Conservation (phyloP, 2,888 invertebrate genomes). For the Coleophora flavipennella region DNA sequence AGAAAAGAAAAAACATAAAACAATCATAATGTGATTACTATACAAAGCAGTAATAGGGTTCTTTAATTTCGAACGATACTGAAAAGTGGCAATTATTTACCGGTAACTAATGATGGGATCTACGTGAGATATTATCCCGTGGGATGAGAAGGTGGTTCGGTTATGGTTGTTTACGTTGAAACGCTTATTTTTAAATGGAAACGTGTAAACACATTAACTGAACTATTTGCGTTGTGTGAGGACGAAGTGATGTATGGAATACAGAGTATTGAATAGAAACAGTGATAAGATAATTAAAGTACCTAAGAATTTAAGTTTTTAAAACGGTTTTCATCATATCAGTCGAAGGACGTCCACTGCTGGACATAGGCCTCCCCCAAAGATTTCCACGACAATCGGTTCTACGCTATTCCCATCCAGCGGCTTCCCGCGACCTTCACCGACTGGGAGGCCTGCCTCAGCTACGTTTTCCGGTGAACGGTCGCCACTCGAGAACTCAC, state of each 20-base stretch:
- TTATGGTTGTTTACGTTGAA: slow-evolving; percentile 31
- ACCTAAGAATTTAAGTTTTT: too few species aligned
- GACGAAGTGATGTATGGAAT: slow-evolving; percentile 30
- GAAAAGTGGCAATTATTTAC: slow-evolving; percentile 1
- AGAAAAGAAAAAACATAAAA: too few species aligned
- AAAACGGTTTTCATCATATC: too few species aligned
- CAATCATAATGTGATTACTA: too few species aligned
- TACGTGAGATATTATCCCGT: slow-evolving; percentile 25
- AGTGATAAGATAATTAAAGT: slow-evolving; percentile 2
- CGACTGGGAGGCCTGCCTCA: too few species aligned
- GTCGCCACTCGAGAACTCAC: too few species aligned
- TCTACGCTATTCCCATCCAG: too few species aligned
- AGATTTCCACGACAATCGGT: too few species aligned
- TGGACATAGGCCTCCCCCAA: too few species aligned
- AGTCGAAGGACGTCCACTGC: too few species aligned
- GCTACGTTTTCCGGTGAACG: too few species aligned
- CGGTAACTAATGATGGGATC: neutral
- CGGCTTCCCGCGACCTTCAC: too few species aligned
- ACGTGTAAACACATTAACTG: slow-evolving; percentile 30
- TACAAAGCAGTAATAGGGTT: neutral
- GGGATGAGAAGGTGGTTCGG: slow-evolving; percentile 19
- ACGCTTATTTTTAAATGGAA: slow-evolving; percentile 29
- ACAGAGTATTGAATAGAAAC: slow-evolving; percentile 24
- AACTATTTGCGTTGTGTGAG: slow-evolving; percentile 37
- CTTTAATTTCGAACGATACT: neutral